Conservation (phyloP, 1,140 invertebrate species). For the Brachionus asplanchnoidis region DNA sequence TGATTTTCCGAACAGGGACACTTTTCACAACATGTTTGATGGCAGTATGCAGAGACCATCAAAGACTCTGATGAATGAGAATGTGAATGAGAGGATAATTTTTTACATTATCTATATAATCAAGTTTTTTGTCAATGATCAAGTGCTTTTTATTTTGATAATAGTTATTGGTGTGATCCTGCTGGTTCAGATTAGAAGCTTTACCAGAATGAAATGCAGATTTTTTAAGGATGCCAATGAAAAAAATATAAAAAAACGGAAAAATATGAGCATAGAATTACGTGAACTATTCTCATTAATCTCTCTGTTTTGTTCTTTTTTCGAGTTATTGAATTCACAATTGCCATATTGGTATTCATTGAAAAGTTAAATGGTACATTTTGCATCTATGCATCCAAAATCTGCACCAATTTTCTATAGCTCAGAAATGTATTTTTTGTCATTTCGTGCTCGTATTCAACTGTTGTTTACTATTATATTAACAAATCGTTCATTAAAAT, state of each 20-base stretch:
- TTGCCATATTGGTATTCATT: background rate
- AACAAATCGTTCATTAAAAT: background rate
- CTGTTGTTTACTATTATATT: background rate
- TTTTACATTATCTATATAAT: background rate
- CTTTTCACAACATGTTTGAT: background rate
- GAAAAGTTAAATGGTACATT: background rate
- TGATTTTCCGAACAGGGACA: constrained; percentile 13
- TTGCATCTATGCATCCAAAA: background rate
- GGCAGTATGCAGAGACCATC: background rate
- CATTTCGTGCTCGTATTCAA: background rate
- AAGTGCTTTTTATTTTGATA: background rate
- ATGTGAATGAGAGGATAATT: background rate
- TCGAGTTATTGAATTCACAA: background rate
- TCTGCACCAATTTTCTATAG: background rate
- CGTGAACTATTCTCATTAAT: background rate
- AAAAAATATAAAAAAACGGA: background rate
- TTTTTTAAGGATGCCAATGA: background rate
- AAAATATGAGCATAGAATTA: background rate
- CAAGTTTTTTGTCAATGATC: constrained; percentile 1
- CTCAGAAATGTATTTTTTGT: background rate
- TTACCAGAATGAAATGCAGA: background rate
- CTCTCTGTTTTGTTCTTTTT: background rate
- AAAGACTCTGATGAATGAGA: background rate
- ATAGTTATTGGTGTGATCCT: background rate
- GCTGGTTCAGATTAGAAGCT: background rate